A percentile compares a stretch with the other conserved stretches of the same genome.
phyloP scores from a whole-genome alignment of 2,113 vertebrate species.

The Ivindomyrus marchei region DNA sequence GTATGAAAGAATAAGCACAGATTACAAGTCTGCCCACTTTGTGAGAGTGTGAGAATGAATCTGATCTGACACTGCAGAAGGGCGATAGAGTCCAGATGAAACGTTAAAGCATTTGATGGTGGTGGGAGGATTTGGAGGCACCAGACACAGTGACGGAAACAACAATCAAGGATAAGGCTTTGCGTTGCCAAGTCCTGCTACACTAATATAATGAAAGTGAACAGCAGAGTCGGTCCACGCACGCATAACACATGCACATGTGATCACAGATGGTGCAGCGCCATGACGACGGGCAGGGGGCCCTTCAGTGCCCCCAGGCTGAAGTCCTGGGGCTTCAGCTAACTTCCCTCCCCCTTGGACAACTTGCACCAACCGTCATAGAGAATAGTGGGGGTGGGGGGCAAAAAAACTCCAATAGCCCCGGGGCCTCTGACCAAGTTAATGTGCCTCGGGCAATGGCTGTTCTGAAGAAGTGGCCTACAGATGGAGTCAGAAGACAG shows the following conservation, averaged over 20 bases:
- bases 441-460: background rate
- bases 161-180: background rate
- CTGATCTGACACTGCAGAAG: background rate
- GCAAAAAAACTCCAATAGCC: background rate
- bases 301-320: background rate
- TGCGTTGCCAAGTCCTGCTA: background rate
- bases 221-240: background rate
- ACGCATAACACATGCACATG: background rate
- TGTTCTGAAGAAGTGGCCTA: background rate
- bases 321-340: background rate
- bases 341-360: background rate
- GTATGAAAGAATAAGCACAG: background rate
- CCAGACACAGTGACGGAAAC: background rate
- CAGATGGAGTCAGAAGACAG: background rate
- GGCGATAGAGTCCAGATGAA: background rate
- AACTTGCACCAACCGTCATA: background rate
- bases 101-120: background rate
- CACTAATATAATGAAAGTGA: background rate
- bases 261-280: background rate
- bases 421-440: background rate
- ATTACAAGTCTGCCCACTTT: background rate
- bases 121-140: background rate
- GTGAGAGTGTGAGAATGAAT: background rate
- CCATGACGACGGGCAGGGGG: background rate
- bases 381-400: background rate